Base-by-base conservation (phyloP, 2,113 vertebrate species). In the Passer montanus region DNA sequence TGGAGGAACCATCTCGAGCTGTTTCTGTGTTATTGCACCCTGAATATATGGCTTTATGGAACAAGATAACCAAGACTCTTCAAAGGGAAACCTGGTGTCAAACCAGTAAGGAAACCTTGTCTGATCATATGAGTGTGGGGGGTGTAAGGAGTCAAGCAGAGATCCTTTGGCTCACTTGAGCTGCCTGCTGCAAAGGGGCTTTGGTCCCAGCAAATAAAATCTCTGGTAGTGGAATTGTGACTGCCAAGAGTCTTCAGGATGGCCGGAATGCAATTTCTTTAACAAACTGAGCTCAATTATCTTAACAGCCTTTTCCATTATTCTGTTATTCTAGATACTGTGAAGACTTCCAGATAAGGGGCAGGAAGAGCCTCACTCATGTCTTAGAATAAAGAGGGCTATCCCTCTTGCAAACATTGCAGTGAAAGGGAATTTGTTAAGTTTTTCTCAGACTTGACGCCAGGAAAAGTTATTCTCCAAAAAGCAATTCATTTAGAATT, bases 1-100 rank as follows among this genome's bases (percentile, higher is more conserved):
- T 10, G 2, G 23, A 47, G 55, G 8, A 52, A 11, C 12, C 47
- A 79, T 23, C 10, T 70, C 0, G 0, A 47, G 30, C 2, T n/a
- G 15, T n/a, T 78, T 60, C 15, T 53, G 23, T 53, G 46, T 53
- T 62, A 62, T 16, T 47, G 20, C 19, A 23, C 19, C 3, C 1
- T 30, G 41, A 70, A 79, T 41, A 21, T 47, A 63, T 20, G n/a
- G 8, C 9, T 63, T 30, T 41, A 30, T 35, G 6, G 47, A 70
- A 41, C 0, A 1, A 63, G 41, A 26, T 5, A 55, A 26, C 20
- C 1, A 1, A 30, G 13, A 14, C 6, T 47, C 20, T 47, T 28
- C 30, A 26, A 31, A 41, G 28, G 7, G 28, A 55, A 70, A 24
- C 7, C 30, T 63, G 7, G 15, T 22, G 7, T 20, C n/a, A 23